Base-by-base conservation (phyloP, 2,113 vertebrate genomes). In the Lagopus muta region DNA sequence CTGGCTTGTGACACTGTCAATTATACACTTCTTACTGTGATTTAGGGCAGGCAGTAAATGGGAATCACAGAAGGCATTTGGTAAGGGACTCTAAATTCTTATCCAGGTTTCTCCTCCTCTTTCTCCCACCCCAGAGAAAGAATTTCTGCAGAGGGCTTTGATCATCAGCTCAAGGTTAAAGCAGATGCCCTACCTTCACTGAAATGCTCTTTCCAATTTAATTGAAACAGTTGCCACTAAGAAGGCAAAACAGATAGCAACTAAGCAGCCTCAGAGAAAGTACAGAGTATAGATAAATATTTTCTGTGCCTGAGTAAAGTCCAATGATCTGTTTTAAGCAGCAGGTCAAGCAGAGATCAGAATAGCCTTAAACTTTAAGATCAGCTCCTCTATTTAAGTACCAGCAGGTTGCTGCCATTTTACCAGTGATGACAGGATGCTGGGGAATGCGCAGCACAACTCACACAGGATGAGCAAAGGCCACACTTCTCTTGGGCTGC, bases 141-240 rank as follows among this genome's bases (percentile, higher is more conserved):
- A 4, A 30, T 40, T 75, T 87, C 85, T 91, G 54, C 62, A 48
- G 48, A 3, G 8, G 8, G 30, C 6, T 77, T 91, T 91, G 58
- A 77, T 80, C 69, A 81, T 55, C 67, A 83, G 32, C 42, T 82
- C 79, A 89, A 91, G 93, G 82, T 90, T 91, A 88, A 27, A 92
- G 60, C 10, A 79, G 65, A 74, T 90, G 69, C 34, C 76, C 22
- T 67, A 3, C 1, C 1, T 64, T 88, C 86, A 90, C 27, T 57
- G 36, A 85, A 94, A 80, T 17, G 28, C 32, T 64, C 75, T 62
- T 82, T 62, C 75, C 60, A 83, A 62, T 82, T 86, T 94, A 82
- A 88, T 27, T 73, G 79, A 90, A 88, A 61, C 20, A 28, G 30
- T 52, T 86, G 80, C 72, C 72, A 95, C 80, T 80, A 91, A 85